Evolutionary conservation across 2,888 invertebrate species (phyloP), one percentile per base, ranked within the genome.

Genomic region (Agriotes lineatus): DNA sequence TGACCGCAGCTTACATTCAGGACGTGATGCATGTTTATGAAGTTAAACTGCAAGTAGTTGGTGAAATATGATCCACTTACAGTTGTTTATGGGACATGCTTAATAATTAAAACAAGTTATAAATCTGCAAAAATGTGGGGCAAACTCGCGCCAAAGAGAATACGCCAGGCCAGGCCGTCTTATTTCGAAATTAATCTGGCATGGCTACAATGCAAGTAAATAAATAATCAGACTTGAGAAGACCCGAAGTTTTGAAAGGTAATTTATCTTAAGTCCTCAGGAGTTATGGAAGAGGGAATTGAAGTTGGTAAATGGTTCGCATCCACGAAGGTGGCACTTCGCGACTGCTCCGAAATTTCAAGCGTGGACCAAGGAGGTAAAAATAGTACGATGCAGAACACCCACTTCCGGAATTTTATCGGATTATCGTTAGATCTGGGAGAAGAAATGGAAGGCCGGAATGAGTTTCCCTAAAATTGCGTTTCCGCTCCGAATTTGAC

Each of bases 1-100:
- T 63, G 63, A 63, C 63, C 63, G 63, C 63, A 63, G 30, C 56
- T 63, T 63, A 56, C 63, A 63, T 63, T 56, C 45, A 56, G 42
- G 42, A 42, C 44, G 56, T 44, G 63, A 63, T 63, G 44, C 30
- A 63, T 63, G 63, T 44, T 62, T 39, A 62, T 62, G 54, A 62
- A 62, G 62, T 42, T 56, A 42, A 63, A 63, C 63, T 63, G 56
- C 45, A 56, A 56, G 56, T 54, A 44, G 56, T 35, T 25, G n/a
- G n/a, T 63, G 63, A 63, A 63, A 63, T 63, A 63, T 42, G 54
- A 63, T 63, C 44, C 63, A 56, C 56, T 63, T 56, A 63, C 25
- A 16, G 45, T 63, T 63, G 63, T 63, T 63, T 63, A 63, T 56
- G 54, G 19, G 44, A 14, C 62, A 19, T 56, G 19, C 20, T 45